Evolutionary conservation across 2,797 vertebrate genomes (phyloP).

Genomic region (Aphelocoma californica): DNA sequence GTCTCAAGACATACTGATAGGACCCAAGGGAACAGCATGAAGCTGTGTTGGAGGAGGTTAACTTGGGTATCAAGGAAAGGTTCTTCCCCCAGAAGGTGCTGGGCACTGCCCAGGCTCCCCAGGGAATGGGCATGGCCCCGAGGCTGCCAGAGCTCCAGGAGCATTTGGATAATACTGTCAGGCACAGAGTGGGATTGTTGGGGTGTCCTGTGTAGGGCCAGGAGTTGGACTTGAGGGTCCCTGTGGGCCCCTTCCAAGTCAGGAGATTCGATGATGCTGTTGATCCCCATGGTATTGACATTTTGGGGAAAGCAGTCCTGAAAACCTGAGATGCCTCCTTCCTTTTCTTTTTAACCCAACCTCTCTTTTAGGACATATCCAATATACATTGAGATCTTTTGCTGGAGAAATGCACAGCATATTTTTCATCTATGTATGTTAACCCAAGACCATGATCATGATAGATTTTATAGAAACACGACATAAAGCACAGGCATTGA

Average conservation of each 20-base stretch:
- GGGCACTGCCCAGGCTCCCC: background rate
- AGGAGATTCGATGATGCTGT: background rate
- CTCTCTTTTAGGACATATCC: background rate
- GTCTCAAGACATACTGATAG: rapidly evolving
- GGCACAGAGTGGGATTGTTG: background rate
- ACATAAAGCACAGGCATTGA: background rate
- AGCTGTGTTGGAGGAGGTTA: background rate
- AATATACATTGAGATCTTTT: background rate
- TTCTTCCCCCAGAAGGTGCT: background rate
- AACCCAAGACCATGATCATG: background rate
- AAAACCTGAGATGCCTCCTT: background rate
- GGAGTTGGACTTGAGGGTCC: background rate
- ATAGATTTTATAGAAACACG: background rate
- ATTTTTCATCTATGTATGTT: background rate
- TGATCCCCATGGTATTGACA: background rate
- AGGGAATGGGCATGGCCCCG: rapidly evolving
- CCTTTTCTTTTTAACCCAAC: background rate
- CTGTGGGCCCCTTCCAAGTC: background rate
- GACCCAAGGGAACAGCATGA: background rate
- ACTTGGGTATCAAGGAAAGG: background rate
- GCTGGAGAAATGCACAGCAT: background rate
- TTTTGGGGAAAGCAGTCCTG: background rate
- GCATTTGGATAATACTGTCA: rapidly evolving
- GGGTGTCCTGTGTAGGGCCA: background rate
- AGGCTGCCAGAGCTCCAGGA: background rate